Base-by-base conservation (phyloP, 2,797 vertebrate genomes). In the Chaetophractus vellerosus region DNA sequence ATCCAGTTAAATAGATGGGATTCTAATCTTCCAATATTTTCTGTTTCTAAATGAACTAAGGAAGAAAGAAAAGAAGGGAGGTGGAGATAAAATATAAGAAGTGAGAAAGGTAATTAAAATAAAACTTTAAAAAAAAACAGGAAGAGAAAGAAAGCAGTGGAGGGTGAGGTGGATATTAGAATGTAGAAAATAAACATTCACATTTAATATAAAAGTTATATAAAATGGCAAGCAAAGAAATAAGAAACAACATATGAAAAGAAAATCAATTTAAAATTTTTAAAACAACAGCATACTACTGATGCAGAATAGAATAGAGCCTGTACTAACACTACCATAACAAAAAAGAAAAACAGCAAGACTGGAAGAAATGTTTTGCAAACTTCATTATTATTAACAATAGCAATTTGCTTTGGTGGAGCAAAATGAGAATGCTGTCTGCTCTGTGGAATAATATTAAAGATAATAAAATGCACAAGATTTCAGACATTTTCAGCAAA, bases 1-100 rank as follows among this genome's bases (percentile, higher is more conserved):
- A 4, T 89, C 28, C 19, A 52, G 24, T 83, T 90, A 75, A 91
- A 41, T 59, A 86, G 26, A 83, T 91, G 31, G 21, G 23, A 79
- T 64, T 87, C 12, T 78, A 80, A 92, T 85, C 33, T 28, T 57
- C 50, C 91, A 64, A 59, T 81, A 63, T 90, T 85, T 41, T 3
- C 3, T 68, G 6, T 93, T 89, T 72, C 55, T n/a, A 69, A 61
- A 31, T 31, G 48, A 89, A 78, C 14, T 76, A 80, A 82, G 50
- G 82, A 81, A 80, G 6, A 38, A 83, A 69, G 41, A 48, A 79
- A 71, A 45, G 8, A 48, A 55, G 24, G 10, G 2, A 64, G 24
- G 19, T 7, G 24, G 5, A 23, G 9, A 36, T 36, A 23, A 14
- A 9, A 31, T 14, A n/a, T 5, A 78, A 78, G 5, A 80, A 76